These are phyloP conservation scores for Pherbina coryleti DNA, from an alignment of 2,888 invertebrate genomes.

Conservation along the genomic window DNA sequence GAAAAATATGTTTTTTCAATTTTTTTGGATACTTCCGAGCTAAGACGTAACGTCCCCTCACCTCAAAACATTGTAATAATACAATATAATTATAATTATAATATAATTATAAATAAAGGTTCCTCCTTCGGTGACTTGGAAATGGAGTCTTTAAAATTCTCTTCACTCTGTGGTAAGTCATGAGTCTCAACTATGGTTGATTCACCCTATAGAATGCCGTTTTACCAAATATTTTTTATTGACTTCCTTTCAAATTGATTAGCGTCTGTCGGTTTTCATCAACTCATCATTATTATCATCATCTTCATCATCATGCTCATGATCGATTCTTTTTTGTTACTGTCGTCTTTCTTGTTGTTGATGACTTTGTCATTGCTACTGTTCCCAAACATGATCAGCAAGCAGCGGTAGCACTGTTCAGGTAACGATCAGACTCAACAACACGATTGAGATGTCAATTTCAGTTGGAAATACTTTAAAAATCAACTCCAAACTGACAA, in stretches of 20 bases:
- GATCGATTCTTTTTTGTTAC: constrained; percentile 47
- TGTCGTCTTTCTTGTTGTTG: constrained; percentile 44
- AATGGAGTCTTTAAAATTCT: too few relatives aligned
- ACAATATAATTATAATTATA: too few relatives aligned
- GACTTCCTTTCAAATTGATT: constrained; percentile 46
- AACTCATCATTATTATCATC: neutral
- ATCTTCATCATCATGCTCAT: constrained; percentile 10
- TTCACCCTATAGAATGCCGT: neutral
- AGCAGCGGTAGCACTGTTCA: neutral
- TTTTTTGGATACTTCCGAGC: too few relatives aligned
- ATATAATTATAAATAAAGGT: too few relatives aligned
- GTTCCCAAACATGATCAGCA: neutral
- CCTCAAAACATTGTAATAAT: too few relatives aligned
- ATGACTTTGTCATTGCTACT: constrained; percentile 28
- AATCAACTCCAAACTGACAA: constrained; percentile 52
- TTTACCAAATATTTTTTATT: constrained; percentile 46
- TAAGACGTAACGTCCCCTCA: too few relatives aligned
- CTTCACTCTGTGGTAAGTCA: too few relatives aligned
- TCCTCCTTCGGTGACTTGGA: too few relatives aligned
- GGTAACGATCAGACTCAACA: constrained; percentile 11
- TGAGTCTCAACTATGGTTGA: neutral
- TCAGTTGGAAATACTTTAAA: constrained; percentile 45
- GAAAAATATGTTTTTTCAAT: too few relatives aligned
- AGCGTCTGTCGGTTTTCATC: constrained; percentile 31
- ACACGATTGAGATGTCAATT: constrained; percentile 57